Conservation (phyloP, 2,888 invertebrate genomes). For the Drosophila diplacantha region DNA sequence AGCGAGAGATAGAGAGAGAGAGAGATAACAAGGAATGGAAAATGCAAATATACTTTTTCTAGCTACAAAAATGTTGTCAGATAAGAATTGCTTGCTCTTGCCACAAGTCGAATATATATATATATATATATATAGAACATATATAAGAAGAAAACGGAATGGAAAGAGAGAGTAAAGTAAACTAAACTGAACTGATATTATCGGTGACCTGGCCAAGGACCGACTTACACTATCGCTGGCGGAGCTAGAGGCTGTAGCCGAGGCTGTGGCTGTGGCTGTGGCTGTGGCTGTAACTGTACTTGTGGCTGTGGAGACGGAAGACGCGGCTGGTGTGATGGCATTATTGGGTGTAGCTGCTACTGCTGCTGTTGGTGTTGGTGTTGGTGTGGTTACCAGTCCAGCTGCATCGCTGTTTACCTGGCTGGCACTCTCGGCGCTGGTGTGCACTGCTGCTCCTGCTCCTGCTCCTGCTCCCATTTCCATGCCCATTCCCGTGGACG, state of each 20-base stretch:
- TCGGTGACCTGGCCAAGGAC: conserved; percentile 36
- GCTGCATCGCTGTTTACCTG: conserved; percentile 28
- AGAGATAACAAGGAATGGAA: conserved; percentile 3
- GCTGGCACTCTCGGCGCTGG: not conserved
- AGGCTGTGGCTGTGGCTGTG: conserved; percentile 8
- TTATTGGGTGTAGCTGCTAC: conserved; percentile 5
- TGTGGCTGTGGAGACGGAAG: conserved; percentile 39
- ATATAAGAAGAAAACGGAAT: conserved; percentile 30
- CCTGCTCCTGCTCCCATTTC: not conserved
- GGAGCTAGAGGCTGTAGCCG: conserved; percentile 34
- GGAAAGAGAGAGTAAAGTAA: conserved; percentile 21
- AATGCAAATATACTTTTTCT: conserved; percentile 21
- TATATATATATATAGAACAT: conserved; percentile 4
- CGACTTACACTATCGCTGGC: conserved; percentile 67
- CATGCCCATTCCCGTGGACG: not conserved
- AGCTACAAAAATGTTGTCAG: conserved; percentile 14
- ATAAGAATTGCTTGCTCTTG: conserved; percentile 19
- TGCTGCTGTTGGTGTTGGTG: conserved; percentile 1
- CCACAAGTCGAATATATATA: conserved; percentile 17
- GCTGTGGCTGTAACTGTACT: conserved; percentile 28
- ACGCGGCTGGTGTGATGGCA: conserved; percentile 26
- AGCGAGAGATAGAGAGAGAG: not conserved
- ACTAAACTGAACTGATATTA: conserved; percentile 35
- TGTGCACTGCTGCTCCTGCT: not conserved
- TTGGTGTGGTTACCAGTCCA: not conserved